These are phyloP conservation scores for Otocyon megalotis DNA, from an alignment of 2,113 vertebrate species.

Conservation along the genomic window DNA sequence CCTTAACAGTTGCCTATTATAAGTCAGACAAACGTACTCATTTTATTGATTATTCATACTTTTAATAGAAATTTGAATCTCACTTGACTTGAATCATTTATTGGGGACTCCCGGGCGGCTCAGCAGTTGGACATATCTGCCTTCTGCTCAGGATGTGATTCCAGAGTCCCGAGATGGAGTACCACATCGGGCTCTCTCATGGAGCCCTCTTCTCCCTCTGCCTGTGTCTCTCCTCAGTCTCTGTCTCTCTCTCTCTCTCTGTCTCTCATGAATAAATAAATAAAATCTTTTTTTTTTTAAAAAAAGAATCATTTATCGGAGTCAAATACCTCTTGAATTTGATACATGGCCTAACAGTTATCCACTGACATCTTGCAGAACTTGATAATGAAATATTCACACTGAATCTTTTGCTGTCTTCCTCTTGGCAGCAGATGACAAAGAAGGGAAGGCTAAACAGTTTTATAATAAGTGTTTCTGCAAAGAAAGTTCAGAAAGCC, in stretches of 20 bases:
- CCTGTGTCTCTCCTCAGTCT: too few relatives aligned
- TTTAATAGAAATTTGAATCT: conserved; percentile 4
- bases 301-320: not conserved
- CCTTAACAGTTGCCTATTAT: not conserved
- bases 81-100: not conserved
- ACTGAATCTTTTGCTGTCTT: not conserved
- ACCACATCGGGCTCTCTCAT: too few relatives aligned
- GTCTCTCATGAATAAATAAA: too few relatives aligned
- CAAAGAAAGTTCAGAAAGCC: not conserved
- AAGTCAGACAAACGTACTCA: not conserved
- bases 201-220: too few relatives aligned
- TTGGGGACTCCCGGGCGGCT: not conserved
- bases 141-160: too few relatives aligned
- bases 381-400: not conserved
- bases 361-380: not conserved
- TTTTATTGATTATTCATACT: not conserved
- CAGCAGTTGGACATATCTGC: too few relatives aligned
- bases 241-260: too few relatives aligned
- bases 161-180: too few relatives aligned
- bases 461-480: not conserved
- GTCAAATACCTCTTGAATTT: not conserved
- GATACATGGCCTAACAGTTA: not conserved
- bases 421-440: not conserved
- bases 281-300: too few relatives aligned
- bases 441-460: not conserved